Evolutionary conservation across 1,140 invertebrate genomes (phyloP).

Genomic region (Drosophila tropicalis): DNA sequence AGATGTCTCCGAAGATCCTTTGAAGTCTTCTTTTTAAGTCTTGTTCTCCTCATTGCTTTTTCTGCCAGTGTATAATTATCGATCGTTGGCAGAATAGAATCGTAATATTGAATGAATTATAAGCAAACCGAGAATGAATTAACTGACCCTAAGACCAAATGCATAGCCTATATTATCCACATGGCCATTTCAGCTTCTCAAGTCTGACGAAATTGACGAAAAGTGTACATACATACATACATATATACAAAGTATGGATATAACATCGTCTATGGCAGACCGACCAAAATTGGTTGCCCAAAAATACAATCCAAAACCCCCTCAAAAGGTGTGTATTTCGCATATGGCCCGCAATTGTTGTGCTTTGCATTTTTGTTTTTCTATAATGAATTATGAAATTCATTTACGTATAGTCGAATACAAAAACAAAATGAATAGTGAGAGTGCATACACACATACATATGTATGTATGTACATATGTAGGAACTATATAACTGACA

Average conservation of each 20-base stretch:
- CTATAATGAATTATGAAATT: slow-evolving; percentile 5
- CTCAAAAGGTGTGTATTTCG: slow-evolving; percentile 39
- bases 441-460: no score
- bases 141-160: neutral
- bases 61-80: no score
- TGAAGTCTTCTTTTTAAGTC: no score
- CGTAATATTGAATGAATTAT: no score
- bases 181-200: slow-evolving; percentile 1
- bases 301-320: slow-evolving; percentile 34
- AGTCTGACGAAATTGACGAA: slow-evolving; percentile 15
- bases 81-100: no score
- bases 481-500: neutral
- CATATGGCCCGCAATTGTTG: slow-evolving; percentile 25
- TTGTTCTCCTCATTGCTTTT: no score
- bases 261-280: slow-evolving; percentile 18
- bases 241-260: slow-evolving; percentile 4
- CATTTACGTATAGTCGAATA: neutral
- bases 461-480: neutral
- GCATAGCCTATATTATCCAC: slow-evolving; percentile 1
- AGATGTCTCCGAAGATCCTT: no score
- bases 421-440: slow-evolving; percentile 10
- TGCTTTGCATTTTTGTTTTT: slow-evolving; percentile 43
- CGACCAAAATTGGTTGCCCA: slow-evolving; percentile 33
- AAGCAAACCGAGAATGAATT: no score
- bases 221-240: slow-evolving; percentile 28